Conservation (phyloP, 2,888 invertebrate genomes). For the Lysandra coridon region DNA sequence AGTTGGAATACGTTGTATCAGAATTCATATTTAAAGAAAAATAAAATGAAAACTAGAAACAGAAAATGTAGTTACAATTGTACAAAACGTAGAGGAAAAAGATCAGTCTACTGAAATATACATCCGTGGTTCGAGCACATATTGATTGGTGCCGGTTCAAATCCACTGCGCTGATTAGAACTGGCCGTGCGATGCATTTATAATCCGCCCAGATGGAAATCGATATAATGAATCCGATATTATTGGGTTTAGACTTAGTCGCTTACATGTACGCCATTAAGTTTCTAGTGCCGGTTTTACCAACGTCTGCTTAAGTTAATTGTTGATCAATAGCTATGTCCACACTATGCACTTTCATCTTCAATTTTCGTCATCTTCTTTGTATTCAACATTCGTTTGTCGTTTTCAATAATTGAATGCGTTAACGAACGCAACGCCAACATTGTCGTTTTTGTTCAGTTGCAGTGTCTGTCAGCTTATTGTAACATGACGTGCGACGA, state of each 20-base stretch:
- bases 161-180: conserved; percentile 33
- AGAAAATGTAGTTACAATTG: neutral
- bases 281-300: neutral
- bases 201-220: conserved; percentile 26
- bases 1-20: no score
- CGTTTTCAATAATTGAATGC: no score
- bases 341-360: no score
- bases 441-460: no score
- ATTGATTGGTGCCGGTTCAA: conserved; percentile 31
- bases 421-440: no score
- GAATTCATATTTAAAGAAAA: no score
- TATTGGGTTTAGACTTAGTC: conserved; percentile 2
- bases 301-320: neutral
- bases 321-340: no score
- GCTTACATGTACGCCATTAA: neutral
- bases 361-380: no score
- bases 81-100: neutral
- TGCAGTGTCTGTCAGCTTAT: no score
- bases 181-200: conserved; percentile 29
- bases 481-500: no score
- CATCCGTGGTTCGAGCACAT: conserved; percentile 14
- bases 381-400: no score
- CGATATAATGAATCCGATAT: conserved; percentile 31
- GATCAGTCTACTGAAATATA: neutral
- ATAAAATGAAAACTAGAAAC: no score